A percentile compares a stretch with the other conserved stretches of the same genome.
Evolutionary conservation across 2,797 vertebrate genomes (phyloP).

Genomic region (Acropternis orthonyx): DNA sequence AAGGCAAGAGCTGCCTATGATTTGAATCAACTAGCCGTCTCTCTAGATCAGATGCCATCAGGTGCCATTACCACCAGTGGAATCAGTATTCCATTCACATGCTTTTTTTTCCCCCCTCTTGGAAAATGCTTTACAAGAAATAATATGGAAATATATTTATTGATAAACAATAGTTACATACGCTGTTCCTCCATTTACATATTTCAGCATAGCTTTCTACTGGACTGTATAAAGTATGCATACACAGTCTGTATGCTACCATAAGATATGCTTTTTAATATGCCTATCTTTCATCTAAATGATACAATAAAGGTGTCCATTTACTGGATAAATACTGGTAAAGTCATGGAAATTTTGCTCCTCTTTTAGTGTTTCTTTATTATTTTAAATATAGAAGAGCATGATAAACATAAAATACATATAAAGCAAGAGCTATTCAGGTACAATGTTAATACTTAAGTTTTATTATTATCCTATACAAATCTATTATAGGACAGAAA

Average conservation of each 20-base stretch:
- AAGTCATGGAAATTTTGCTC: not conserved
- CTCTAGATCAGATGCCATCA: conserved; percentile 48
- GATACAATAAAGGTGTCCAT: not conserved
- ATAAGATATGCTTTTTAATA: not conserved
- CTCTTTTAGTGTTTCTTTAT: not conserved
- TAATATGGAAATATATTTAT: conserved; percentile 31
- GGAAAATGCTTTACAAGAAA: conserved; percentile 59
- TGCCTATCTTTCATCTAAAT: not conserved
- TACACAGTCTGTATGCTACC: not conserved
- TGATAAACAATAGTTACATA: not conserved
- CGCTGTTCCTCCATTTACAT: not conserved
- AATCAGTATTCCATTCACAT: conserved; percentile 60
- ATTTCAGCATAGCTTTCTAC: not conserved
- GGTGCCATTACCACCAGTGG: conserved; percentile 18
- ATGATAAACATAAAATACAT: not conserved
- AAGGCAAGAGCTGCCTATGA: conserved; percentile 53
- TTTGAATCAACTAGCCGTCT: conserved; percentile 33
- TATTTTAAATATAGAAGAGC: not conserved
- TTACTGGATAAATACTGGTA: not conserved
- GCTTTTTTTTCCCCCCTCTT: conserved; percentile 34
- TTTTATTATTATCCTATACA: not conserved
- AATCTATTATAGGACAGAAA: not conserved
- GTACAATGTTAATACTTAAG: not conserved
- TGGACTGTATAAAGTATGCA: not conserved
- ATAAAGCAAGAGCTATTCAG: not conserved